Evolutionary conservation across 2,113 vertebrate genomes (phyloP).

Genomic region (Echinops telfairi): DNA sequence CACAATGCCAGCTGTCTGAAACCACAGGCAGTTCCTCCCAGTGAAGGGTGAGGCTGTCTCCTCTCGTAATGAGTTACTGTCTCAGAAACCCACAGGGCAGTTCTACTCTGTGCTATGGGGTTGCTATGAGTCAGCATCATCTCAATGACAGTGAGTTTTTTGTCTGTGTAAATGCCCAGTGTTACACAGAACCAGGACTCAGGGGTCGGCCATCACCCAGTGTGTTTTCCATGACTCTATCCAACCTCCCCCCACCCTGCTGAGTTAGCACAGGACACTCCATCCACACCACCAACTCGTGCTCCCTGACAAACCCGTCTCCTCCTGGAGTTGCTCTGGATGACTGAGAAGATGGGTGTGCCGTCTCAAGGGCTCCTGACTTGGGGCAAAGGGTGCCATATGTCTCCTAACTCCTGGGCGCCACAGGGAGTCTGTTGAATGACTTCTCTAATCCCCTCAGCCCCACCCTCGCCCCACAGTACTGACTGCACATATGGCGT

Average conservation of each 20-base stretch:
- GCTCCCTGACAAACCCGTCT: conserved; percentile 14
- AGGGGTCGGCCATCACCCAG: too few species aligned
- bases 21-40: too few species aligned
- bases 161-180: background rate
- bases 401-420: conserved; percentile 84
- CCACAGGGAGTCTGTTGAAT: conserved; percentile 86
- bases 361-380: conserved; percentile 78
- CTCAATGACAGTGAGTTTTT: too few species aligned
- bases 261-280: background rate
- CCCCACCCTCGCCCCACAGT: conserved; percentile 49
- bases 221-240: background rate
- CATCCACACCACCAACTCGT: background rate
- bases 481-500: conserved; percentile 85
- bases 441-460: conserved; percentile 78
- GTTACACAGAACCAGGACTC: background rate
- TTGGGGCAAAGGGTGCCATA: conserved; percentile 80
- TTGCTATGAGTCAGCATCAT: too few species aligned
- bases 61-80: too few species aligned
- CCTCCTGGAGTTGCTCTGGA: conserved; percentile 27
- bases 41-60: too few species aligned
- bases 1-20: too few species aligned
- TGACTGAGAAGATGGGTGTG: conserved; percentile 55
- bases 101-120: too few species aligned
- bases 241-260: background rate
- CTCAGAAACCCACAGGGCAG: too few species aligned